Evolutionary conservation across 2,797 vertebrate genomes (phyloP).

Genomic region (Benthosema pterotum): DNA sequence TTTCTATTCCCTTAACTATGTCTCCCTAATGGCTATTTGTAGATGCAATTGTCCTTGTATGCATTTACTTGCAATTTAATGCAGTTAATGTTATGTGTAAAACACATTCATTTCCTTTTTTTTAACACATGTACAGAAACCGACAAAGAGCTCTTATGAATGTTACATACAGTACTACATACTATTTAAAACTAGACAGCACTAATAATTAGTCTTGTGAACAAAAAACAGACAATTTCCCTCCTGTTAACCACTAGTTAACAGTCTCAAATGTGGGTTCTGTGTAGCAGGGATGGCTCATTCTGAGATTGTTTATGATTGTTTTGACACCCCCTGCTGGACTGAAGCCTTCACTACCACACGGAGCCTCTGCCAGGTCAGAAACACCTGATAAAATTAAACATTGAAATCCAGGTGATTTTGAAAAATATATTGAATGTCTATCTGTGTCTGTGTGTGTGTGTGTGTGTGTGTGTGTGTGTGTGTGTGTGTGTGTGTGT

Average conservation of each 20-base stretch:
- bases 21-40: too few relatives aligned
- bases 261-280: conserved; percentile 61
- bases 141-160: too few relatives aligned
- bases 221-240: conserved; percentile 46
- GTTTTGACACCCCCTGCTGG: conserved; percentile 84
- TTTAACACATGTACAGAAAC: too few relatives aligned
- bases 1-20: too few relatives aligned
- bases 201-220: conserved; percentile 41
- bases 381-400: conserved; percentile 40
- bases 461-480: neutral
- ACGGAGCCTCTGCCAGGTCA: conserved; percentile 2
- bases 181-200: conserved; percentile 40
- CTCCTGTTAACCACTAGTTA: conserved; percentile 56
- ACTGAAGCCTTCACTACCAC: conserved; percentile 74
- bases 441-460: neutral
- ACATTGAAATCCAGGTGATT: conserved; percentile 30
- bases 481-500: conserved; percentile 1
- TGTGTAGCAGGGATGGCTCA: conserved; percentile 62
- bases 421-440: conserved; percentile 1
- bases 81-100: too few relatives aligned
- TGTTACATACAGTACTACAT: neutral
- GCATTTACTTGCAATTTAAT: too few relatives aligned
- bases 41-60: too few relatives aligned
- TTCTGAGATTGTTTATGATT: conserved; percentile 72
- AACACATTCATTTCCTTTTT: too few relatives aligned